Evolutionary conservation across 2,113 vertebrate species (phyloP).

Genomic region (Ochotona princeps): DNA sequence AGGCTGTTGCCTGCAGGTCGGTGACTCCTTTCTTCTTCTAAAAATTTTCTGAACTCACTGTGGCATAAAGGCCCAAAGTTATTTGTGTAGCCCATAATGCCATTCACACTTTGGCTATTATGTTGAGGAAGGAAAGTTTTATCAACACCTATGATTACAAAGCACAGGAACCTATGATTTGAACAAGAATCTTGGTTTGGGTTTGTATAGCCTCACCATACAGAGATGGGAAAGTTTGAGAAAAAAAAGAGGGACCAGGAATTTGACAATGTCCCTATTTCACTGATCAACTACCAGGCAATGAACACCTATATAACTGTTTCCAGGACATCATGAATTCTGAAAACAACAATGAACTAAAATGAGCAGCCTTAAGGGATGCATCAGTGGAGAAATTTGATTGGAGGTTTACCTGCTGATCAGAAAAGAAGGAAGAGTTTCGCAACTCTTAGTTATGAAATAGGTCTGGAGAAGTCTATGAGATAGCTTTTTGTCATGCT

Average conservation of each 20-base stretch:
- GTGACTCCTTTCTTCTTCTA: not conserved
- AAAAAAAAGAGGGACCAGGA: not conserved
- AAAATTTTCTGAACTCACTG: not conserved
- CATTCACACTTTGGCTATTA: not conserved
- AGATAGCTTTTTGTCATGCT: too few species aligned
- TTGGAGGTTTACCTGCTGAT: not conserved
- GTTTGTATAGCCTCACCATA: not conserved
- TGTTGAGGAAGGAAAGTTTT: not conserved
- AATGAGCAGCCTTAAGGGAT: not conserved
- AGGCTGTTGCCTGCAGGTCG: too few species aligned
- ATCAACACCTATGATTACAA: too few species aligned
- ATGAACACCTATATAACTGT: not conserved
- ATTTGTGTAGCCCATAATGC: not conserved
- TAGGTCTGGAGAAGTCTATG: not conserved
- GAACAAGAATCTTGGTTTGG: not conserved
- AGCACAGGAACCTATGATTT: too few species aligned
- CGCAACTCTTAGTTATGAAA: not conserved
- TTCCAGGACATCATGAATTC: too few species aligned
- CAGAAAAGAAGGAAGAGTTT: not conserved
- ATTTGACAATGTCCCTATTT: not conserved
- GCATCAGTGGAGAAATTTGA: not conserved
- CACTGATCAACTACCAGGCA: not conserved
- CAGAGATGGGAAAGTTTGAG: not conserved
- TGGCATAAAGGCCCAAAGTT: not conserved
- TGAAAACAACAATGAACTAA: not conserved